A percentile compares a stretch with the other conserved stretches of the same genome.
Evolutionary conservation across 2,888 invertebrate genomes (phyloP).

Genomic region (Ceramica pisi): DNA sequence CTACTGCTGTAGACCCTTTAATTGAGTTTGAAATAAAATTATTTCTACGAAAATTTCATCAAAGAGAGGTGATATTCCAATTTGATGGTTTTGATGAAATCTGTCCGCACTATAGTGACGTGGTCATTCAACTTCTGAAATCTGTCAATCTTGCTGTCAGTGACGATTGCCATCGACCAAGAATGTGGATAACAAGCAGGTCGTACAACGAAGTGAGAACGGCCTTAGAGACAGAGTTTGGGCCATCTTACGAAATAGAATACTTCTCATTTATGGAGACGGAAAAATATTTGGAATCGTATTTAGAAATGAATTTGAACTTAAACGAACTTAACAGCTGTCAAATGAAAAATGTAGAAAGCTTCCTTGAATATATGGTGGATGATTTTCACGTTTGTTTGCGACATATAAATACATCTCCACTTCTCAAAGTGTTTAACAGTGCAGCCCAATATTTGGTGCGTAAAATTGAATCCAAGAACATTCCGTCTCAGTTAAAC

Average conservation of each 20-base stretch:
- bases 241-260: slow-evolving; percentile 34
- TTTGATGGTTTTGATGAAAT: slow-evolving; percentile 65
- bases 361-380: slow-evolving; percentile 18
- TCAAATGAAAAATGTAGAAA: slow-evolving; percentile 38
- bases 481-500: neutral
- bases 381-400: neutral
- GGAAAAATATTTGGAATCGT: slow-evolving; percentile 40
- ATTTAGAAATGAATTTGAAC: slow-evolving; percentile 36
- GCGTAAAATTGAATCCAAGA: neutral
- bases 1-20: neutral
- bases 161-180: slow-evolving; percentile 1
- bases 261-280: slow-evolving; percentile 31
- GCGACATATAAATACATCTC: slow-evolving; percentile 1
- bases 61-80: slow-evolving; percentile 42
- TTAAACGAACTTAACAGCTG: slow-evolving; percentile 15
- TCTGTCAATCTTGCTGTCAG: slow-evolving; percentile 6
- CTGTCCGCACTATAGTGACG: slow-evolving; percentile 51
- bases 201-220: slow-evolving; percentile 47
- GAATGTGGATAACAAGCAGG: slow-evolving; percentile 58
- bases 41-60: slow-evolving; percentile 44
- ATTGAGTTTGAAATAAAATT: slow-evolving; percentile 37
- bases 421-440: neutral
- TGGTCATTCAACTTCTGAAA: slow-evolving; percentile 26
- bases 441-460: neutral
- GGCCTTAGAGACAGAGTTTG: slow-evolving; percentile 41